phyloP scores from a whole-genome alignment of 92 coral and sea anemone species.

The Parazoanthus darwini region DNA sequence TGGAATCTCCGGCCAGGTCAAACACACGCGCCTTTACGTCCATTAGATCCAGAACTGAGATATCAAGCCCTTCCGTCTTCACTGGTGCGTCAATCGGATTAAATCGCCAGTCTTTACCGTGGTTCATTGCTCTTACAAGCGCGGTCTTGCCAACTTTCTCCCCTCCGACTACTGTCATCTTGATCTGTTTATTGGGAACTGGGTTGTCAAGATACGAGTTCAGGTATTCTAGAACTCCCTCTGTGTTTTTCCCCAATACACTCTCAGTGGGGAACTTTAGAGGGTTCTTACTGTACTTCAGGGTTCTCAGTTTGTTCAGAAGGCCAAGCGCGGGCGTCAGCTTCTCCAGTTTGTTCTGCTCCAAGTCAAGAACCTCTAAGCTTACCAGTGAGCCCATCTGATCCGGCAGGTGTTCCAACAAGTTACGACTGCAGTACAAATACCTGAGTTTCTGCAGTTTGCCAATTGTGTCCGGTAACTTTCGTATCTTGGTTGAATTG shows the following conservation, averaged over 20 bases:
- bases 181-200: conserved; percentile 78
- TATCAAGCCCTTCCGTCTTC: conserved; percentile 69
- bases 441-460: conserved; percentile 68
- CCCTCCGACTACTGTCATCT: conserved; percentile 76
- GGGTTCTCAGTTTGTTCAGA: conserved; percentile 63
- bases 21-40: conserved; percentile 69
- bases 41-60: conserved; percentile 63
- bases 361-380: conserved; percentile 71
- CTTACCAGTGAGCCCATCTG: conserved; percentile 70
- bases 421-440: conserved; percentile 69
- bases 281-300: conserved; percentile 61
- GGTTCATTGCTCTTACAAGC: conserved; percentile 60
- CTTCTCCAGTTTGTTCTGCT: conserved; percentile 74
- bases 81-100: conserved; percentile 53
- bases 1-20: conserved; percentile 77
- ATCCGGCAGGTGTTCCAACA: conserved; percentile 75
- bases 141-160: conserved; percentile 77
- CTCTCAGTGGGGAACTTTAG: conserved; percentile 75
- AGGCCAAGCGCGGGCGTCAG: conserved; percentile 79
- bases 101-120: conserved; percentile 67
- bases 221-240: conserved; percentile 69
- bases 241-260: conserved; percentile 69
- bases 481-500: conserved; percentile 67
- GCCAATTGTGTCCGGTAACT: conserved; percentile 76
- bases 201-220: conserved; percentile 79